phyloP scores from a whole-genome alignment of 1,140 invertebrate species.

The Mamestra configurata region DNA sequence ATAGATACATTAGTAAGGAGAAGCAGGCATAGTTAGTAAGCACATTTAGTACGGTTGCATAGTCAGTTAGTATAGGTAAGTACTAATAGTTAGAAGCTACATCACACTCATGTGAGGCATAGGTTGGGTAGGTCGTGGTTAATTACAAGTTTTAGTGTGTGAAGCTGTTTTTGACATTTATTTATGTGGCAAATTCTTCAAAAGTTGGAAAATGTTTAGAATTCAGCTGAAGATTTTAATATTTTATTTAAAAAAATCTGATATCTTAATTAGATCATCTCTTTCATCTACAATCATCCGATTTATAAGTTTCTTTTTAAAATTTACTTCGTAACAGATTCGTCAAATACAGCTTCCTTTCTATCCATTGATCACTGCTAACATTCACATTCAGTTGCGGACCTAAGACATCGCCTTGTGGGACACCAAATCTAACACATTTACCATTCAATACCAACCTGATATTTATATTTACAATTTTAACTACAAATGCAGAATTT shows the following conservation, averaged over 20 bases:
- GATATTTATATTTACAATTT: conserved; percentile 29
- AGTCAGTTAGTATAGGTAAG: conserved; percentile 51
- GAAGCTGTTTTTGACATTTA: conserved; percentile 43
- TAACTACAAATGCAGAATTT: conserved; percentile 17
- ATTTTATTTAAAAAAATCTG: background rate
- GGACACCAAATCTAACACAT: conserved; percentile 59
- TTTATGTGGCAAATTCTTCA: background rate
- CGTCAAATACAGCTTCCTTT: conserved; percentile 44
- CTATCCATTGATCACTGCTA: conserved; percentile 42
- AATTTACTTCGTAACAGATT: too few species aligned
- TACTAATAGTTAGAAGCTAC: conserved; percentile 59
- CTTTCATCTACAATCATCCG: too few species aligned
- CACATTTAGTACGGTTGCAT: conserved; percentile 62
- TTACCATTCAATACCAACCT: conserved; percentile 47
- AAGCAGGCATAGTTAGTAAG: conserved; percentile 73
- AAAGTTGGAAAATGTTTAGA: background rate
- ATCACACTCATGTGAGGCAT: conserved; percentile 58
- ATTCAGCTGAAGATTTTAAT: too few species aligned
- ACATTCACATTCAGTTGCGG: conserved; percentile 49
- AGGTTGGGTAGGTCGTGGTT: conserved; percentile 51
- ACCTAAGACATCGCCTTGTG: conserved; percentile 54
- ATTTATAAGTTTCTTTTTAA: too few species aligned
- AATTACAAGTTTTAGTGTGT: background rate
- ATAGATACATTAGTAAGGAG: conserved; percentile 74
- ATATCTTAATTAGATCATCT: background rate